phyloP scores from a whole-genome alignment of 23 tunicate species.

The Styela clava region DNA sequence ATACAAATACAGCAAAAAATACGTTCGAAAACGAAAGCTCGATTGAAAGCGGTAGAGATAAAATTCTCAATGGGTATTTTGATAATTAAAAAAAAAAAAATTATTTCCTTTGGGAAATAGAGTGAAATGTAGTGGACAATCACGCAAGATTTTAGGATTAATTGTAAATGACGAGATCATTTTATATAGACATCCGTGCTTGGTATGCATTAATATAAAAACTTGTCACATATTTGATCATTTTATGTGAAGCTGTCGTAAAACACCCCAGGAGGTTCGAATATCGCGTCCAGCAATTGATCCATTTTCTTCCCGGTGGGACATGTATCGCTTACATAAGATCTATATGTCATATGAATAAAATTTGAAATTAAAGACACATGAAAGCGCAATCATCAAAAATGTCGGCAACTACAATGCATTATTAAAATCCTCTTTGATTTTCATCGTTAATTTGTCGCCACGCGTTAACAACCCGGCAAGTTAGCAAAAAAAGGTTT shows the following conservation, averaged over 20 bases:
- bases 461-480: too few relatives aligned
- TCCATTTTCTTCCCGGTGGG: not conserved
- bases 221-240: not conserved
- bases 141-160: too few relatives aligned
- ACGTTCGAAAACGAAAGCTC: too few relatives aligned
- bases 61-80: too few relatives aligned
- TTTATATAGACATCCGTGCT: not conserved
- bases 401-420: not conserved
- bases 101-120: too few relatives aligned
- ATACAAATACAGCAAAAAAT: too few relatives aligned
- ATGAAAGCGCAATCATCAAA: not conserved
- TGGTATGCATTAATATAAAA: not conserved
- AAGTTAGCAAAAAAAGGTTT: too few relatives aligned
- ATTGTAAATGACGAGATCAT: too few relatives aligned
- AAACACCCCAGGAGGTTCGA: not conserved
- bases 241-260: not conserved
- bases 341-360: not conserved
- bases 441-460: not conserved
- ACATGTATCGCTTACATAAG: not conserved
- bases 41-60: too few relatives aligned
- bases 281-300: not conserved
- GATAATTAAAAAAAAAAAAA: too few relatives aligned
- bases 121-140: too few relatives aligned
- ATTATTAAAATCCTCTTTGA: not conserved
- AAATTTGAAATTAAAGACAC: not conserved